These are phyloP conservation scores for Rotaria macrura DNA, from an alignment of 2,888 invertebrate genomes.

Conservation along the genomic window DNA sequence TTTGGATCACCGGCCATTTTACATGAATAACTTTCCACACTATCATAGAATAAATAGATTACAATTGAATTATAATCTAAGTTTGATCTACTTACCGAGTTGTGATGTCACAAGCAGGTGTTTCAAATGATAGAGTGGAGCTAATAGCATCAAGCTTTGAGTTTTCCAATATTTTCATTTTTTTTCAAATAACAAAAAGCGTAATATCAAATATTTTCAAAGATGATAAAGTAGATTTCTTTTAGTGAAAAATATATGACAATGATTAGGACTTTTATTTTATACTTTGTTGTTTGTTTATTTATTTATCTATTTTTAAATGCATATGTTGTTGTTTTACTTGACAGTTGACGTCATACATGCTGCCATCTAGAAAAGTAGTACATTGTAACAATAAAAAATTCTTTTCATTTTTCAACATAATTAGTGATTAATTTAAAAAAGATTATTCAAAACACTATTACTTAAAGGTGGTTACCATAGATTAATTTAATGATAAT, in stretches of 20 bases:
- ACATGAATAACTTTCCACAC: slow-evolving; percentile 72
- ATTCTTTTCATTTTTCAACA: too few relatives aligned
- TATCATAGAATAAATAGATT: background rate
- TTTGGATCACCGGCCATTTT: slow-evolving; percentile 96
- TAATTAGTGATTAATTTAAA: too few relatives aligned
- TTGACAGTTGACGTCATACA: background rate
- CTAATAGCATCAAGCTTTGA: slow-evolving; percentile 31
- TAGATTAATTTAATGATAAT: too few relatives aligned
- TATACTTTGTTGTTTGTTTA: background rate
- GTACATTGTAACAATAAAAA: too few relatives aligned
- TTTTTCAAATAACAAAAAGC: background rate
- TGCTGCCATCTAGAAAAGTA: background rate
- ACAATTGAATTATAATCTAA: background rate
- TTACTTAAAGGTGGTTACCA: too few relatives aligned
- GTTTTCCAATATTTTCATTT: slow-evolving; percentile 33
- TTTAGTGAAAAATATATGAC: background rate
- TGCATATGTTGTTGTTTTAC: background rate
- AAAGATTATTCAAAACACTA: too few relatives aligned
- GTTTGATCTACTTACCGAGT: slow-evolving; percentile 17
- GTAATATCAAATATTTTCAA: background rate
- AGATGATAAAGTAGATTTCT: background rate
- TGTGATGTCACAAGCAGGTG: slow-evolving; percentile 30
- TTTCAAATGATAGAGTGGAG: slow-evolving; percentile 29
- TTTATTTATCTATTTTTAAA: too few relatives aligned
- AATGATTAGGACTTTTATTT: background rate